Percentiles rank a stretch among this genome's conserved stretches.
Conservation (phyloP, 2,113 vertebrate species). For the Myotis brandtii region DNA sequence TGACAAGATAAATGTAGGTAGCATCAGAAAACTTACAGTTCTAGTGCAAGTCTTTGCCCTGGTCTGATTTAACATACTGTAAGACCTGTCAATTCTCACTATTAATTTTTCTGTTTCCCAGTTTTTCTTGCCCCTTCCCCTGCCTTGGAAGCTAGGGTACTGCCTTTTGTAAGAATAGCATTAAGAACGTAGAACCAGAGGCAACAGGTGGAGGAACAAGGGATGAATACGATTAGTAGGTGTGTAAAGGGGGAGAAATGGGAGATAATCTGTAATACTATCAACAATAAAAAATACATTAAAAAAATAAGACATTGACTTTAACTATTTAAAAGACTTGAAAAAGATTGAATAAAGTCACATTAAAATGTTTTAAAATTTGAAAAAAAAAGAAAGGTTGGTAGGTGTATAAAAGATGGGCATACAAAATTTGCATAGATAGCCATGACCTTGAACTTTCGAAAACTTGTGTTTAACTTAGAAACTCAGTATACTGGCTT, state of each 20-base stretch:
- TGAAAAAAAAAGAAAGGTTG: neutral
- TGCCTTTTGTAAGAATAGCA: conserved; percentile 72
- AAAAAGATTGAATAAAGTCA: neutral
- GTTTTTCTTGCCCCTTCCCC: conserved; percentile 62
- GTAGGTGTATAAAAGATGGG: conserved; percentile 51
- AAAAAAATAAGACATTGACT: neutral
- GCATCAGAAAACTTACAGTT: neutral
- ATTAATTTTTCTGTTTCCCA: conserved; percentile 70
- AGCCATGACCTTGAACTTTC: conserved; percentile 36
- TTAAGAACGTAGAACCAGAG: conserved; percentile 71
- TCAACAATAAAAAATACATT: too few relatives aligned
- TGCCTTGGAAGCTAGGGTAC: conserved; percentile 55
- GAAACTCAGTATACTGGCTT: conserved; percentile 2
- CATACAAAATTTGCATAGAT: conserved; percentile 26
- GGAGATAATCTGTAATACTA: too few relatives aligned
- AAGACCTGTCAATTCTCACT: conserved; percentile 61
- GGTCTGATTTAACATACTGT: conserved; percentile 56
- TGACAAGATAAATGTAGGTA: conserved; percentile 40
- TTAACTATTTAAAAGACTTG: neutral
- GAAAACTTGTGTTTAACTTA: conserved; percentile 23
- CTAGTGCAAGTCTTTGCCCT: conserved; percentile 49
- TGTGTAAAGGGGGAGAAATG: too few relatives aligned
- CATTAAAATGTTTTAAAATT: neutral
- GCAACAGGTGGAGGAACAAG: conserved; percentile 55
- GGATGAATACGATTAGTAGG: conserved; percentile 43